Percentiles rank a stretch among this genome's conserved stretches.
Conservation (phyloP, 92 coral and sea anemone species). For the Meandrina meandrites region DNA sequence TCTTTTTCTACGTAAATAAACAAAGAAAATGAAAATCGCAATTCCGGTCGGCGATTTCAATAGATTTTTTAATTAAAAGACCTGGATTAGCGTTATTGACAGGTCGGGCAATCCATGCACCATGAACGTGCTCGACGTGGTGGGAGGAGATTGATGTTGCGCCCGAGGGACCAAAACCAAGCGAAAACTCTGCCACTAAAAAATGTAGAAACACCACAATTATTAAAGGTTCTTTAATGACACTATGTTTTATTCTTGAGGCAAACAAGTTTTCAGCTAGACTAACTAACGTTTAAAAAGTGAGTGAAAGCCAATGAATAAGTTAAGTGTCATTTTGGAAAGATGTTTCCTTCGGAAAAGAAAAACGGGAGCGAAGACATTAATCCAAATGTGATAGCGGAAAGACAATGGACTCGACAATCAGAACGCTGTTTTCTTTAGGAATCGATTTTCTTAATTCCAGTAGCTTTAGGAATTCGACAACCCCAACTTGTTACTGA, state of each 20-base stretch:
- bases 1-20: not conserved
- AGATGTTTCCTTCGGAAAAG: not conserved
- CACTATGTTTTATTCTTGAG: not conserved
- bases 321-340: not conserved
- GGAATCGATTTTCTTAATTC: slow-evolving; percentile 9
- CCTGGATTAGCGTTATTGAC: slow-evolving; percentile 32
- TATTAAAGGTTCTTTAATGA: not conserved
- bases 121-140: slow-evolving; percentile 29
- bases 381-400: not conserved
- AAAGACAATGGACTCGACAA: not conserved
- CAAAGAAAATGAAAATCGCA: slow-evolving; percentile 28
- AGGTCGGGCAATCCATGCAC: slow-evolving; percentile 9
- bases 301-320: not conserved
- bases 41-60: slow-evolving; percentile 53
- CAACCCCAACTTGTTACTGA: slow-evolving; percentile 11
- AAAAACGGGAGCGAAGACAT: not conserved
- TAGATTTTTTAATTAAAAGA: slow-evolving; percentile 45
- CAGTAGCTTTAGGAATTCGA: slow-evolving; percentile 17
- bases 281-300: not conserved
- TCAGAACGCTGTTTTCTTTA: not conserved
- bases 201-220: not conserved
- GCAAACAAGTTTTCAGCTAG: not conserved
- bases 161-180: slow-evolving; percentile 45
- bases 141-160: slow-evolving; percentile 27
- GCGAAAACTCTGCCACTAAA: slow-evolving; percentile 21